Evolutionary conservation across 1,140 invertebrate genomes (phyloP).

Genomic region (Drosophila repletoides): DNA sequence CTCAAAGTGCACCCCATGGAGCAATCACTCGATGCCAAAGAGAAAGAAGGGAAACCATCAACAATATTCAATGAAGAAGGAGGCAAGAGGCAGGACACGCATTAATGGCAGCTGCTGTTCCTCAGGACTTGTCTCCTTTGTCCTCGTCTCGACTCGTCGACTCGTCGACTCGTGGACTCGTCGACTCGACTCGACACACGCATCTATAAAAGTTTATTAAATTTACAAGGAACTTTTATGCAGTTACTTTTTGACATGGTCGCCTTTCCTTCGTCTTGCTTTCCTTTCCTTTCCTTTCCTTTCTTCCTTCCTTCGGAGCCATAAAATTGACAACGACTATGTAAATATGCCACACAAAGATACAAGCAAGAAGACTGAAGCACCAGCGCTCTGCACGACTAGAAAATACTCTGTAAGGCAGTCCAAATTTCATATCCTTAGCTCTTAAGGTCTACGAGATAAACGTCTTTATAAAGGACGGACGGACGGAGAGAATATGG

Average conservation of each 20-base stretch:
- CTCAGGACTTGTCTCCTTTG: slow-evolving; percentile 26
- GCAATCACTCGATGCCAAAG: slow-evolving; percentile 73
- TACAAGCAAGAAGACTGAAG: too few relatives aligned
- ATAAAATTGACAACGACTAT: slow-evolving; percentile 79
- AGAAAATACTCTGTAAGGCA: too few relatives aligned
- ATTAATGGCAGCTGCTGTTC: slow-evolving; percentile 72
- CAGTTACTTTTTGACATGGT: slow-evolving; percentile 80
- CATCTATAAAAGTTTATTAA: slow-evolving; percentile 80
- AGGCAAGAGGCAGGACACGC: slow-evolving; percentile 47
- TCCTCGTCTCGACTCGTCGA: slow-evolving; percentile 16
- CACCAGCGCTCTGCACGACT: too few relatives aligned
- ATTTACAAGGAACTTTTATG: slow-evolving; percentile 80
- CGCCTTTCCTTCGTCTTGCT: slow-evolving; percentile 46
- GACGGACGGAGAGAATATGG: too few relatives aligned
- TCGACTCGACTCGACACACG: slow-evolving; percentile 32
- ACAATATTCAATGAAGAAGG: slow-evolving; percentile 50
- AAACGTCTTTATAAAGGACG: too few relatives aligned
- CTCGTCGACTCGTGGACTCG: neutral
- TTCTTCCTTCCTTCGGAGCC: slow-evolving; percentile 27
- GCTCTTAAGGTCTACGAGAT: too few relatives aligned
- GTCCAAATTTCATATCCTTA: too few relatives aligned
- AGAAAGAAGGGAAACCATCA: slow-evolving; percentile 29
- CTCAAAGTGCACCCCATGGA: slow-evolving; percentile 76
- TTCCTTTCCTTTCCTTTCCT: slow-evolving; percentile 23
- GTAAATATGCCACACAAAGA: slow-evolving; percentile 56